phyloP scores from a whole-genome alignment of 1,140 invertebrate species.

The Drosophila punjabiensis region DNA sequence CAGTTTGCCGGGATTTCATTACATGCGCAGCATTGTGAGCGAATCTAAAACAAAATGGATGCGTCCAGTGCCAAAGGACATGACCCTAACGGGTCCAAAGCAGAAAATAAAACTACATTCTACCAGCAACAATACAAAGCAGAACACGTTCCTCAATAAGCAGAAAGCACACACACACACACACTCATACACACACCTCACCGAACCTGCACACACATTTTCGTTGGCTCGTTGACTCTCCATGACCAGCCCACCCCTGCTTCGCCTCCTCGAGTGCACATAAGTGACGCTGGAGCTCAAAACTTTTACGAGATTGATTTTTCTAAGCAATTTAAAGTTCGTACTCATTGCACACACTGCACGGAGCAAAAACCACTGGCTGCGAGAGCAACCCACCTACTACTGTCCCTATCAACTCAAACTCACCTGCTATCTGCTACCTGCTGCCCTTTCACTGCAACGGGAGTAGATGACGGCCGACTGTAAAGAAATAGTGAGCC shows the following conservation, averaged over 20 bases:
- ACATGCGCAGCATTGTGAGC: slow-evolving; percentile 46
- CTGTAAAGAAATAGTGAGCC: slow-evolving; percentile 35
- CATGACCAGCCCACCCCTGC: neutral
- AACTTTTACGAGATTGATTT: slow-evolving; percentile 83
- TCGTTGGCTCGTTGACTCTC: slow-evolving; percentile 70
- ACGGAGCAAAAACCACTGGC: slow-evolving; percentile 43
- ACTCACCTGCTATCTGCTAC: too few species aligned
- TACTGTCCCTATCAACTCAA: neutral
- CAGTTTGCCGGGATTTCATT: slow-evolving; percentile 50
- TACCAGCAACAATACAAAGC: slow-evolving; percentile 34
- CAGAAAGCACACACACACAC: slow-evolving; percentile 42
- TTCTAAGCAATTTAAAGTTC: slow-evolving; percentile 82
- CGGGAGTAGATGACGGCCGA: neutral
- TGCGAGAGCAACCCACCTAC: slow-evolving; percentile 5
- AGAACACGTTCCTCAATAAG: slow-evolving; percentile 68
- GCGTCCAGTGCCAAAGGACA: slow-evolving; percentile 43
- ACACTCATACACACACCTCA: slow-evolving; percentile 10
- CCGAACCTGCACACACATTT: slow-evolving; percentile 45
- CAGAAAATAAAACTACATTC: slow-evolving; percentile 15
- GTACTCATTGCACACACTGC: slow-evolving; percentile 50
- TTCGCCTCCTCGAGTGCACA: slow-evolving; percentile 51
- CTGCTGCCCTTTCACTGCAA: neutral
- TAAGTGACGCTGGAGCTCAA: slow-evolving; percentile 66
- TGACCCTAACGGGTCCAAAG: neutral
- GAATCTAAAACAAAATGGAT: slow-evolving; percentile 61